phyloP scores from a whole-genome alignment of 2,888 invertebrate genomes.

The Phaedon cochleariae region DNA sequence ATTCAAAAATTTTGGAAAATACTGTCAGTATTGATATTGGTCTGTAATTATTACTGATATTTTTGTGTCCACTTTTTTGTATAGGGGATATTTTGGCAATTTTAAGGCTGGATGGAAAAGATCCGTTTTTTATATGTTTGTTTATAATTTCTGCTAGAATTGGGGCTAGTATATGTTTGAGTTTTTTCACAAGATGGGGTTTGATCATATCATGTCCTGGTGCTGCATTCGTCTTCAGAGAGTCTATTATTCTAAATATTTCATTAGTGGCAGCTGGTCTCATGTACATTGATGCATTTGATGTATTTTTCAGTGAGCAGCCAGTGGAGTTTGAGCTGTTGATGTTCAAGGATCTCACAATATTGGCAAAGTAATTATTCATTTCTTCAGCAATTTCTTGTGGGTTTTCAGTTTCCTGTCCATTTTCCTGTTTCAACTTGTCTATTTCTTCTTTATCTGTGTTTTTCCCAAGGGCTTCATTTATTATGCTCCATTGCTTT shows the following conservation, averaged over 20 bases:
- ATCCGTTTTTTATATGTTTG: slow-evolving; percentile 5
- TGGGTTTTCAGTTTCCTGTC: slow-evolving; percentile 3
- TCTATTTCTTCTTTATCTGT: background rate
- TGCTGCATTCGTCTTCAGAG: slow-evolving; percentile 10
- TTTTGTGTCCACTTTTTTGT: slow-evolving; percentile 9
- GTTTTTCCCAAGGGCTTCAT: background rate
- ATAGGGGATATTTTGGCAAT: slow-evolving; percentile 14
- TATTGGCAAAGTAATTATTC: background rate
- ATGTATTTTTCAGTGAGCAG: slow-evolving; percentile 13
- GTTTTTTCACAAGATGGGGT: slow-evolving; percentile 11
- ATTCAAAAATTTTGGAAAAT: slow-evolving; percentile 8
- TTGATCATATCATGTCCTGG: slow-evolving; percentile 19
- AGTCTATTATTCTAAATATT: slow-evolving; percentile 14
- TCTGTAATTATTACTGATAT: slow-evolving; percentile 15
- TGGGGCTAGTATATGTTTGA: slow-evolving; percentile 9
- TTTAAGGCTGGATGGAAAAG: slow-evolving; percentile 9
- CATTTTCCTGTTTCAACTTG: slow-evolving; percentile 1
- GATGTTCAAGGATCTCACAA: slow-evolving; percentile 7
- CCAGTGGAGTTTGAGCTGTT: slow-evolving; percentile 4
- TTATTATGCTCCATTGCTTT: slow-evolving; percentile 14
- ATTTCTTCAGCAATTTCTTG: slow-evolving; percentile 3
- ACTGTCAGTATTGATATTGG: slow-evolving; percentile 12
- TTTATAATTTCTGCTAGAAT: slow-evolving; percentile 13
- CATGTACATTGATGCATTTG: slow-evolving; percentile 11
- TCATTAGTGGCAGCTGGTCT: slow-evolving; percentile 3